Evolutionary conservation across 2,113 vertebrate genomes (phyloP).

Genomic region (Cephalopterus ornatus): DNA sequence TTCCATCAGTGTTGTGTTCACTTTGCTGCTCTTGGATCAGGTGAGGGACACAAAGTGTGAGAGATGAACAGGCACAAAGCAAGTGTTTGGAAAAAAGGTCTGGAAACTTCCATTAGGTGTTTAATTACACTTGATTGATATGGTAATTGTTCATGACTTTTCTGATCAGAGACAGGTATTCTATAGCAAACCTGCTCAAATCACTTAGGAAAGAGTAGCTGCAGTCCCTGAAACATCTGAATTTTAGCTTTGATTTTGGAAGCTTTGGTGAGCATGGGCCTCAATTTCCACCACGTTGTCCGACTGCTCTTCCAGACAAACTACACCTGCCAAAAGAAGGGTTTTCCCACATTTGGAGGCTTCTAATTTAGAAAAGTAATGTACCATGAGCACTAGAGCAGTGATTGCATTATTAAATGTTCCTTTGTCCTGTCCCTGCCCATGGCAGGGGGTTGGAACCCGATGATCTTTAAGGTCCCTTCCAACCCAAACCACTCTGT

Average conservation of each 20-base stretch:
- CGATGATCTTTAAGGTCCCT: background rate
- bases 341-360: background rate
- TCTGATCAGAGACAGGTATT: background rate
- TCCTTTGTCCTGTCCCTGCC: background rate
- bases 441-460: background rate
- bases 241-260: background rate
- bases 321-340: background rate
- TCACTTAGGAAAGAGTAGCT: background rate
- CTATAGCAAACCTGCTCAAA: background rate
- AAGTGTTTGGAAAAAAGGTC: background rate
- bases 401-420: background rate
- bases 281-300: fast-evolving
- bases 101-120: background rate
- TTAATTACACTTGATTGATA: background rate
- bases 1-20: background rate
- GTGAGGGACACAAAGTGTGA: background rate
- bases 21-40: background rate
- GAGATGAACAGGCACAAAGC: background rate
- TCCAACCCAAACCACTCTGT: background rate
- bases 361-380: background rate
- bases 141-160: background rate
- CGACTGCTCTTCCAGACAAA: background rate
- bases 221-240: background rate
- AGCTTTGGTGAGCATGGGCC: background rate
- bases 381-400: too few species aligned